Evolutionary conservation across 2,888 invertebrate species (phyloP), one percentile per base, ranked within the genome.

Genomic region (Coremacera marginata): DNA sequence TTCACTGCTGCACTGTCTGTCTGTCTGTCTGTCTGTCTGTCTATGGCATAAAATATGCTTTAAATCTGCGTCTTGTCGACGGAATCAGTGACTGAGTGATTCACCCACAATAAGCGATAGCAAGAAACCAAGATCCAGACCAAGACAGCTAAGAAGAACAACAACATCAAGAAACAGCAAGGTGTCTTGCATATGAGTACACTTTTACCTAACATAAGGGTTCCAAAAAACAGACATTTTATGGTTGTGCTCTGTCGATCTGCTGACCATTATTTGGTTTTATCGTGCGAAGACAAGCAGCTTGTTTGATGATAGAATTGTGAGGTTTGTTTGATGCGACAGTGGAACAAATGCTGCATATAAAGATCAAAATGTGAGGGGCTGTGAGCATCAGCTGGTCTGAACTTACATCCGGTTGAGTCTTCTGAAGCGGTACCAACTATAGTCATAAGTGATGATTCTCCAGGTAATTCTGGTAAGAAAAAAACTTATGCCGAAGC

Each of bases 71-170:
- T 49, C 27, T 8, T 72, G 57, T 25, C 62, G 72, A 49, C 72
- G 49, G 51, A 62, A 16, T n/a, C n/a, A 62, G 62, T 63, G 51
- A 49, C 62, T 49, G 62, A 60, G 19, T 72, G 71, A 62, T 52
- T 70, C 70, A 67, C 31, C n/a, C 37, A 34, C 9, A 65, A 34
- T 34, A 27, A 51, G 27, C n/a, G 60, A 31, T 72, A n/a, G 44
- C 62, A 51, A 49, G 22, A 44, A 51, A 44, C 27, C 25, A 62
- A 25, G 62, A 51, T 5, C 37, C 63, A 65, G 34, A 27, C 57
- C n/a, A 60, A 57, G 37, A 70, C 22, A 16, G 25, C 3, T 51
- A 25, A 27, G 19, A 37, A 37, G 37, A 37, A 49, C 11, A 37
- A 67, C n/a, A 57, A 57, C 19, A 57, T 9, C 19, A 57, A 65